Percentiles rank a stretch among this genome's conserved stretches.
phyloP scores from a whole-genome alignment of 2,113 vertebrate genomes.

The Phrynosoma platyrhinos region DNA sequence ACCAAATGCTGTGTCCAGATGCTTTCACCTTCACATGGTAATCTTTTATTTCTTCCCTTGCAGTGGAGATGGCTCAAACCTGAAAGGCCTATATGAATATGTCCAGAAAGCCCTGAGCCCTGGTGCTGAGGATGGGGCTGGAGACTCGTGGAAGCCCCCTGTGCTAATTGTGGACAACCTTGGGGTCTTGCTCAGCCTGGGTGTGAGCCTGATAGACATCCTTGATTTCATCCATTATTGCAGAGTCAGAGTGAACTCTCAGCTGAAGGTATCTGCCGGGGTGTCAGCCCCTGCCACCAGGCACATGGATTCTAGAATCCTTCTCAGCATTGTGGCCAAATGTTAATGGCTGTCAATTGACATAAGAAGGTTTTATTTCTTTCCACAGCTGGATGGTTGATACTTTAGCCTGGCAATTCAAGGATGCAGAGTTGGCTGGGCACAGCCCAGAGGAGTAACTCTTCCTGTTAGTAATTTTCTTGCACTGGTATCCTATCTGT shows the following conservation, averaged over 20 bases:
- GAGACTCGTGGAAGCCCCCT: constrained; percentile 67
- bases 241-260: constrained; percentile 80
- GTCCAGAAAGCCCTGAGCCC: constrained; percentile 74
- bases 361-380: too few species aligned
- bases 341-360: too few species aligned
- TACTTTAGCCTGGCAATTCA: too few species aligned
- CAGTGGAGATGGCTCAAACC: constrained; percentile 66
- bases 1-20: too few species aligned
- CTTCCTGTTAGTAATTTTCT: too few species aligned
- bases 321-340: too few species aligned
- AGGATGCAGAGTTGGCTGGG: too few species aligned
- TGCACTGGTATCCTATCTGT: too few species aligned
- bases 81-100: constrained; percentile 83
- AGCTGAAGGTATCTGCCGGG: constrained; percentile 79
- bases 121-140: fast-evolving
- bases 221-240: constrained; percentile 95
- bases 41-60: neutral
- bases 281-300: too few species aligned
- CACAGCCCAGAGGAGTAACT: too few species aligned
- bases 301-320: too few species aligned
- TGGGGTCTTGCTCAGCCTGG: constrained; percentile 88
- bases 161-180: constrained; percentile 91
- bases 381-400: too few species aligned
- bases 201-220: constrained; percentile 69
- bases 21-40: neutral